Evolutionary conservation across 2,888 invertebrate genomes (phyloP).

Genomic region (Pristionchus maxplancki): DNA sequence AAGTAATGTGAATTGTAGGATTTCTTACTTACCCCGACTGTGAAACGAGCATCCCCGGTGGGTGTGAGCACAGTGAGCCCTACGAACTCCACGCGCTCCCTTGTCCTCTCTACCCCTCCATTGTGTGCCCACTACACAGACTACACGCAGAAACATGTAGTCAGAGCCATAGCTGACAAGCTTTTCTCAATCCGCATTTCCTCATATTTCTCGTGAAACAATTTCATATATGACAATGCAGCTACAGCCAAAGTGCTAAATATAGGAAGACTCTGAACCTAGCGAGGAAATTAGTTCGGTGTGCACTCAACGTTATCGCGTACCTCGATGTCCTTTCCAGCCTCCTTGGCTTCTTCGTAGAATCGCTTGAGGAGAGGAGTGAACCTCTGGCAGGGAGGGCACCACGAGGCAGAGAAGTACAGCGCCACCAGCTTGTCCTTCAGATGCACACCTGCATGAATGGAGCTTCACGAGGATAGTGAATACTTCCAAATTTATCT

Average conservation of each 20-base stretch:
- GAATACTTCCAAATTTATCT: too few relatives aligned
- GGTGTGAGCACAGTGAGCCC: too few relatives aligned
- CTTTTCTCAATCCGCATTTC: neutral
- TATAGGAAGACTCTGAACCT: too few relatives aligned
- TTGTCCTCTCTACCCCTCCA: neutral
- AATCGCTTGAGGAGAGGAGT: conserved; percentile 76
- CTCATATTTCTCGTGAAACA: neutral
- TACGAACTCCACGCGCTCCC: neutral
- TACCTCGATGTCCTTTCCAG: conserved; percentile 73
- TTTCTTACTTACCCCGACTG: too few relatives aligned
- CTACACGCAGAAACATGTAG: neutral
- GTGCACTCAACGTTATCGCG: too few relatives aligned
- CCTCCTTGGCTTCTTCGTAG: conserved; percentile 69
- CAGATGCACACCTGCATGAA: conserved; percentile 64
- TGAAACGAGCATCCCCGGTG: too few relatives aligned
- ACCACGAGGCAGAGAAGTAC: conserved; percentile 82
- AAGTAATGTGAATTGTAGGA: too few relatives aligned
- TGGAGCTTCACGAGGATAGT: neutral
- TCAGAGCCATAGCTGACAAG: neutral
- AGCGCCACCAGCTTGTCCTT: conserved; percentile 78
- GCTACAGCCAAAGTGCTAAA: neutral
- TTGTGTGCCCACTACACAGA: neutral
- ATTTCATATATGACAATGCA: neutral
- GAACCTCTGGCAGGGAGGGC: conserved; percentile 77
- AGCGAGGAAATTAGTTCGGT: too few relatives aligned